Base-by-base conservation (phyloP, 2,113 vertebrate genomes). In the Coptodon rendalli region DNA sequence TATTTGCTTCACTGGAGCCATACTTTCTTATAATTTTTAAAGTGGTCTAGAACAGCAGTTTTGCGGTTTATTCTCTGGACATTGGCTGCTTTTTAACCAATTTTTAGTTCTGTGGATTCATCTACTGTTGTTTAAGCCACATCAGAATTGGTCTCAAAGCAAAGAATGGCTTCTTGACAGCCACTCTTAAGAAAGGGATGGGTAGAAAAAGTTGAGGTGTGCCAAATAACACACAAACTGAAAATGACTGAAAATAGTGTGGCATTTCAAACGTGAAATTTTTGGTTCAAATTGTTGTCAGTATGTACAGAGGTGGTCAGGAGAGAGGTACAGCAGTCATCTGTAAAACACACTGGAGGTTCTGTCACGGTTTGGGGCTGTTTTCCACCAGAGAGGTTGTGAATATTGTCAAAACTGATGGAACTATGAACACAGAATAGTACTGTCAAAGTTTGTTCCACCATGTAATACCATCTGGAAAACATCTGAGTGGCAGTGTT, bases 61-160 rank as follows among this genome's bases (percentile, higher is more conserved):
- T 13, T 40, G 6, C 0, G 3, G 31, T 36, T 66, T 66, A 31
- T 66, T 66, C 63, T 22, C 36, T 68, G 34, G 19, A 68, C 36
- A 40, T 8, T 68, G 7, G 36, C 19, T 68, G 36, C 34, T 68
- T 6, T 68, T 40, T 68, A n/a, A 0, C 0, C 19, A n/a, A 5
- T 40, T 40, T 38, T 38, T 2, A 40, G 11, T 1, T 68, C 19
- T 38, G 61, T n/a, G 3, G 61, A 68, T 13, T 38, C 19, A 38
- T 0, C 19, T 66, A 0, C 1, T n/a, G 61, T 68, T 38, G 19
- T 34, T 13, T 19, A 38, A 22, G 1, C 34, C 17, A n/a, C 0
- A 38, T 66, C 61, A 66, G 61, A 66, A 7, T 38, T 66, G 61
- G 1, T 5, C 61, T 11, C 10, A 13, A n/a, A 38, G 61, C 10